Conservation (phyloP, 2,797 vertebrate species). For the Coregonus ussuriensis region DNA sequence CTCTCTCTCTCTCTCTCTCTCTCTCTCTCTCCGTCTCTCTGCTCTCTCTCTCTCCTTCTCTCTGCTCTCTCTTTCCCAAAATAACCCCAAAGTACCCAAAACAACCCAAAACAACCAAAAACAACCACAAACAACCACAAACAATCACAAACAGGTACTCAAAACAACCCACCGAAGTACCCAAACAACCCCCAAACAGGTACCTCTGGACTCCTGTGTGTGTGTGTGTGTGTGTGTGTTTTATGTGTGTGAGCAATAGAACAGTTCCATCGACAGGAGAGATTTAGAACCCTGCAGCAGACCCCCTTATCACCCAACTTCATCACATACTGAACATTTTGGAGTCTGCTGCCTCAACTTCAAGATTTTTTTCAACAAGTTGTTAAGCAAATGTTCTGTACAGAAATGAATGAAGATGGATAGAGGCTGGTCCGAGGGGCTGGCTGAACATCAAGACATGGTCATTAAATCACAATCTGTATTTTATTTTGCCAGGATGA, state of each 20-base stretch:
- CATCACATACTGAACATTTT: background rate
- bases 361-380: conserved; percentile 62
- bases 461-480: conserved; percentile 82
- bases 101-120: conserved; percentile 26
- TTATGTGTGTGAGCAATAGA: background rate
- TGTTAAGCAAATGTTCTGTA: conserved; percentile 67
- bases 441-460: conserved; percentile 76
- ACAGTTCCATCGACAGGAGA: background rate
- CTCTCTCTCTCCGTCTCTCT: conserved; percentile 65
- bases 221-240: too few relatives aligned
- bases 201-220: too few relatives aligned
- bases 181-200: too few relatives aligned
- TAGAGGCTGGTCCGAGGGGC: conserved; percentile 63
- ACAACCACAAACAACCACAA: conserved; percentile 12
- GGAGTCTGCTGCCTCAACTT: background rate
- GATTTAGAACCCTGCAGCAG: background rate
- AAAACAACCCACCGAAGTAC: too few relatives aligned
- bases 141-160: conserved; percentile 2
- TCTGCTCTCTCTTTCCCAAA: conserved; percentile 61
- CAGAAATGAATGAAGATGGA: conserved; percentile 77
- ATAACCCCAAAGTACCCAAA: too few relatives aligned
- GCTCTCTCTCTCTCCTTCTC: conserved; percentile 63
- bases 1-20: conserved; percentile 15
- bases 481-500: conserved; percentile 76
- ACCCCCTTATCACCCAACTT: background rate